Evolutionary conservation across 1,140 invertebrate species (phyloP), one percentile per base, ranked within the genome.

Genomic region (Magallana ariakensis): DNA sequence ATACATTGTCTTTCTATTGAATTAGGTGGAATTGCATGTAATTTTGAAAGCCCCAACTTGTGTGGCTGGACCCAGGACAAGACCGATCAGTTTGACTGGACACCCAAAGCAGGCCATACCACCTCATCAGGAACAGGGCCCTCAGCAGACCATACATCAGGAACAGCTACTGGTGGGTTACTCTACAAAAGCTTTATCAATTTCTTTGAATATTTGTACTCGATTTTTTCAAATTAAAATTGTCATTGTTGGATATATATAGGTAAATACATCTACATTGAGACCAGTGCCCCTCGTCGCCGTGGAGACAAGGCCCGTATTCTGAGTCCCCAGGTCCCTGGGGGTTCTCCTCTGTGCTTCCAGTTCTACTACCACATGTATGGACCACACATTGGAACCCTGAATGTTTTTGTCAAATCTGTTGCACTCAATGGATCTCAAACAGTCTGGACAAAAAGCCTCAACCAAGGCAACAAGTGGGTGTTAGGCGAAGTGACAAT

Each of bases 311-410:
- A 90, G 58, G 92, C 92, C n/a, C 84, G 91, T 53, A 86, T 92
- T 2, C 80, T 92, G 22, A 93, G 90, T 80, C 88, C 89, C 8
- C 85, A 84, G 62, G 83, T 90, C 56, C 66, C 81, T 26, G 54
- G 19, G 19, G 87, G 86, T 10, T 54, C 82, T 33, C 84, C 89
- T 6, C 81, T 89, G 60, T 93, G 92, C 89, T 15, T 92, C 19
- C 84, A 88, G n/a, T 97, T 97, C 92, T 97, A 96, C 95, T 96
- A 95, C 90, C 97, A 97, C 91, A 97, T 97, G 97, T 97, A 96
- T 90, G 97, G 97, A 10, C 16, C 8, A 26, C 82, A 90, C 80
- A 90, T 93, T 75, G 92, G 90, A 7, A 87, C 87, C 9, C 88
- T 93, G 15, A 91, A 92, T 80, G 83, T 93, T n/a, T 91, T 90